These are phyloP conservation scores for Porites cylindrica DNA, from an alignment of 92 coral and sea anemone species.

Conservation along the genomic window DNA sequence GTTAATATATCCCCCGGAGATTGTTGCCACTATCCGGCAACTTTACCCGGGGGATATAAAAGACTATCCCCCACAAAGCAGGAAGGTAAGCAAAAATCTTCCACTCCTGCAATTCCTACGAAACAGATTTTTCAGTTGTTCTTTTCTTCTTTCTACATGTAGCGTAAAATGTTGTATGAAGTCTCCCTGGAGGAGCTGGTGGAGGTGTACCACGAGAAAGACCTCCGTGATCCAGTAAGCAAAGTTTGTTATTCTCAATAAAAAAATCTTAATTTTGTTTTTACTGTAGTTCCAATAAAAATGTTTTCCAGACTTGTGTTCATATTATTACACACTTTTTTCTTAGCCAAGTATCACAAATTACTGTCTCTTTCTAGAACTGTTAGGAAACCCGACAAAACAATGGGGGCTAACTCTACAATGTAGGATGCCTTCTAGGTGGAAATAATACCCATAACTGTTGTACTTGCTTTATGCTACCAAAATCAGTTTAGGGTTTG, in stretches of 20 bases:
- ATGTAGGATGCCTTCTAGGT: too few species aligned
- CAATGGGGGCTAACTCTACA: too few species aligned
- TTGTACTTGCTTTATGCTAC: too few species aligned
- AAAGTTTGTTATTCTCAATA: background rate
- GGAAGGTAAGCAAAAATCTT: background rate
- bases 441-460: too few species aligned
- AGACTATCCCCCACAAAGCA: background rate
- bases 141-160: background rate
- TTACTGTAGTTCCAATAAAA: too few species aligned
- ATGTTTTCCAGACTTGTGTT: too few species aligned
- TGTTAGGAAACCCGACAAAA: too few species aligned
- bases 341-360: too few species aligned
- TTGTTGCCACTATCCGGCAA: slow-evolving; percentile 4
- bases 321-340: too few species aligned
- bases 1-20: background rate
- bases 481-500: too few species aligned
- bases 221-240: background rate
- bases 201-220: background rate
- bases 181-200: background rate
- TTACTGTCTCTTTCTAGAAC: too few species aligned
- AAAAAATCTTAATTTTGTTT: too few species aligned
- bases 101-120: background rate
- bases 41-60: slow-evolving; percentile 9
- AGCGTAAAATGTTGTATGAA: background rate
- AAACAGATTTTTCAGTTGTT: background rate